Percentiles rank a stretch among this genome's conserved stretches.
Evolutionary conservation across 2,888 invertebrate genomes (phyloP).

Genomic region (Caenorhabditis uteleia): DNA sequence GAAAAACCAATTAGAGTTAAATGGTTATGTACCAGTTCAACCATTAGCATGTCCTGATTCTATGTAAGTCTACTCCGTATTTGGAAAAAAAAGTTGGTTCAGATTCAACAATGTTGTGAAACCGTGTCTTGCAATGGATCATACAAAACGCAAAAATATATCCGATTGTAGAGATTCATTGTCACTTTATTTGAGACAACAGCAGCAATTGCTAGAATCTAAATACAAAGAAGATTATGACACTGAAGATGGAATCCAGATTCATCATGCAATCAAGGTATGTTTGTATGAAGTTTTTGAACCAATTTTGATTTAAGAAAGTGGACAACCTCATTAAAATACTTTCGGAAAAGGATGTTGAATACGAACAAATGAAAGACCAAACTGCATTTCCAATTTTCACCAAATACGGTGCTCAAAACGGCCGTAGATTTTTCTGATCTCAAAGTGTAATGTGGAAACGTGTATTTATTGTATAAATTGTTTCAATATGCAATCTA

Average conservation of each 20-base stretch:
- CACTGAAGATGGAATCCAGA: not conserved
- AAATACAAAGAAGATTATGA: not conserved
- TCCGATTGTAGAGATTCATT: not conserved
- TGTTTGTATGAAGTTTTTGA: no score
- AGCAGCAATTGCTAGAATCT: no score
- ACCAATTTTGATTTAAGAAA: no score
- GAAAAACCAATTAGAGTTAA: not conserved
- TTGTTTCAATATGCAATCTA: constrained; percentile 19
- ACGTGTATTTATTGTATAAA: constrained; percentile 6
- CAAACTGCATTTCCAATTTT: no score
- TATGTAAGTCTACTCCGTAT: constrained; percentile 2
- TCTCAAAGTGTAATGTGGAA: not conserved
- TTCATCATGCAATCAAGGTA: no score
- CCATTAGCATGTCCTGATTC: constrained; percentile 2
- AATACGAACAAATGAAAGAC: no score
- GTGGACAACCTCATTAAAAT: no score
- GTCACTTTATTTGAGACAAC: no score
- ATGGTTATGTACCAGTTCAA: not conserved
- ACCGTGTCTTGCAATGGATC: constrained; percentile 5
- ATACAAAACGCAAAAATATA: not conserved
- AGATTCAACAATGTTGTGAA: constrained; percentile 12
- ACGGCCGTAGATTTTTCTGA: no score
- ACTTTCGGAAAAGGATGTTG: no score
- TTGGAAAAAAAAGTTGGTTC: not conserved
- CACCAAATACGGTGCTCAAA: no score